phyloP scores from a whole-genome alignment of 2,797 vertebrate genomes.

The Nyctibius grandis region DNA sequence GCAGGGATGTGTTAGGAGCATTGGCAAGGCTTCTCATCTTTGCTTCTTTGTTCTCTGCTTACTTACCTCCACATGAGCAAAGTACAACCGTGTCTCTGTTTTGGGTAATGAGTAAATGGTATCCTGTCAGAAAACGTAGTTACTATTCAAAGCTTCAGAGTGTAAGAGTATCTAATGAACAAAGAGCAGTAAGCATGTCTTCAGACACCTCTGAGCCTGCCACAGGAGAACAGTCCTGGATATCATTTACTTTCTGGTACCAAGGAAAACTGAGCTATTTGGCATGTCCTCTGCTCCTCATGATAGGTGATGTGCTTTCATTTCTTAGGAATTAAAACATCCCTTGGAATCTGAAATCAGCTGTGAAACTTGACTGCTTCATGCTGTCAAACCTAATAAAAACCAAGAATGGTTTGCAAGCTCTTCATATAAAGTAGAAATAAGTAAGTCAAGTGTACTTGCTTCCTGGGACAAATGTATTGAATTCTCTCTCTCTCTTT shows the following conservation, averaged over 20 bases:
- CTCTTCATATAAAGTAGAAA: background rate
- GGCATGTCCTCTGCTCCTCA: fast-evolving
- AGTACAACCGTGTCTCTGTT: fast-evolving
- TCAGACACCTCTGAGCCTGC: background rate
- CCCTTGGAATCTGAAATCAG: background rate
- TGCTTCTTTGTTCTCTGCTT: background rate
- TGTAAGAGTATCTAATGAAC: background rate
- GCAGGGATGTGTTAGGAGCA: background rate
- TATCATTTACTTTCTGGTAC: background rate
- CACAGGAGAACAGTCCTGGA: background rate
- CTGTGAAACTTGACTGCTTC: background rate
- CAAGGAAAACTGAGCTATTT: background rate
- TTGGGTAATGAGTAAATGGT: background rate
- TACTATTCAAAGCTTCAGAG: background rate
- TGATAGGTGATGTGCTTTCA: background rate
- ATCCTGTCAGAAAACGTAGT: background rate
- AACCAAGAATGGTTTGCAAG: background rate
- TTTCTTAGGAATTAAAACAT: background rate
- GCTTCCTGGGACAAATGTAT: background rate
- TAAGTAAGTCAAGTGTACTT: background rate
- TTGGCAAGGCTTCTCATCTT: background rate
- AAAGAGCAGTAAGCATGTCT: background rate
- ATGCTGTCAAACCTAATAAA: background rate
- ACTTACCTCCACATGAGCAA: background rate
- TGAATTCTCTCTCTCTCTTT: background rate